Conservation (phyloP, 2,113 vertebrate genomes). For the Mionectes macconnelli region DNA sequence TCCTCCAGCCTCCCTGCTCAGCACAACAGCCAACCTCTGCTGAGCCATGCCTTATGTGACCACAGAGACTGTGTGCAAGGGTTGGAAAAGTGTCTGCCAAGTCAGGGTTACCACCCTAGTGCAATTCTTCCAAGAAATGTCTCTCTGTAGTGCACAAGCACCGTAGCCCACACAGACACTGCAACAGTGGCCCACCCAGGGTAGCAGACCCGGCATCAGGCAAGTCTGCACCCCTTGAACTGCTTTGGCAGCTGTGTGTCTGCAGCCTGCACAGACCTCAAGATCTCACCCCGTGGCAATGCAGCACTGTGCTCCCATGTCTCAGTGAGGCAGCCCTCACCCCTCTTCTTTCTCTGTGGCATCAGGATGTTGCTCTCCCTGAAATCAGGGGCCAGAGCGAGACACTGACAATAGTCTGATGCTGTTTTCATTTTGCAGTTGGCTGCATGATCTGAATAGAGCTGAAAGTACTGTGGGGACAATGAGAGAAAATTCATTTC, state of each 20-base stretch:
- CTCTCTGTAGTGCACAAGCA: not conserved
- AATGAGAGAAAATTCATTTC: constrained; percentile 10
- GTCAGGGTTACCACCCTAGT: not conserved
- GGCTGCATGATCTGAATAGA: constrained; percentile 44
- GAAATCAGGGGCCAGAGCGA: not conserved
- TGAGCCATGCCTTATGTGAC: fast-evolving
- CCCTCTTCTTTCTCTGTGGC: not conserved
- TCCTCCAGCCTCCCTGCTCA: not conserved
- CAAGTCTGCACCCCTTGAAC: fast-evolving
- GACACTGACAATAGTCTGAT: not conserved
- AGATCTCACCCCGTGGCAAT: fast-evolving
- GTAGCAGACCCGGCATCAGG: not conserved
- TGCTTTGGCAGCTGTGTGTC: not conserved
- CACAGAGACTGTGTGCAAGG: fast-evolving
- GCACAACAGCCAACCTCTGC: not conserved
- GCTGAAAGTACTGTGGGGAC: not conserved
- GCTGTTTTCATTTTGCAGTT: constrained; percentile 45
- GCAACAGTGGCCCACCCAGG: not conserved
- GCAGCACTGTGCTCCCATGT: fast-evolving
- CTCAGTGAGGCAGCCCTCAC: not conserved
- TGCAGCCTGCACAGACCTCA: not conserved
- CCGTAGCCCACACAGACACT: fast-evolving
- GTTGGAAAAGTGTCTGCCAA: not conserved
- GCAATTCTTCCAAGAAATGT: not conserved
- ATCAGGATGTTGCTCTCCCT: not conserved